Evolutionary conservation across 2,113 vertebrate genomes (phyloP).

Genomic region (Gulo gulo): DNA sequence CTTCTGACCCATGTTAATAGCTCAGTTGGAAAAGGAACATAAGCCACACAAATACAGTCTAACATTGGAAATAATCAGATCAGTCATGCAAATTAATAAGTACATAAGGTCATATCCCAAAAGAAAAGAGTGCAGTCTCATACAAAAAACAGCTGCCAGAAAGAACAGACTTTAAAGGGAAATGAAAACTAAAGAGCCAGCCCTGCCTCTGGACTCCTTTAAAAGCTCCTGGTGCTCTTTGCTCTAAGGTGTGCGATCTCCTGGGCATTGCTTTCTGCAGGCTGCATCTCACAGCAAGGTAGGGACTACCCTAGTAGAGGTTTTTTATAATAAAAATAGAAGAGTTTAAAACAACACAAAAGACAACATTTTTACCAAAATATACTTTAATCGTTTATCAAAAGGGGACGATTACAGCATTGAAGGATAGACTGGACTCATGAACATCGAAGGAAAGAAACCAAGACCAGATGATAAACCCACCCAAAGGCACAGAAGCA

Average conservation of each 20-base stretch:
- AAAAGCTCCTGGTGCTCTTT: background rate
- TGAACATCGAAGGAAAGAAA: background rate
- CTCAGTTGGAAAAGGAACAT: conserved; percentile 51
- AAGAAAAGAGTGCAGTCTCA: conserved; percentile 15
- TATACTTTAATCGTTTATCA: conserved; percentile 39
- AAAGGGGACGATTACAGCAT: background rate
- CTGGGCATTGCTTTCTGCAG: background rate
- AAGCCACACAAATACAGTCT: conserved; percentile 48
- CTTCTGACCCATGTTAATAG: conserved; percentile 36
- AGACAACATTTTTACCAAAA: background rate
- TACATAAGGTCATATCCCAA: conserved; percentile 44
- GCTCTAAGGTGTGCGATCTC: background rate
- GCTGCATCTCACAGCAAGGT: background rate
- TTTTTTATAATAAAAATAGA: background rate
- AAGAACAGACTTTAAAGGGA: conserved; percentile 35
- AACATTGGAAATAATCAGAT: conserved; percentile 60
- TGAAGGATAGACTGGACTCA: background rate
- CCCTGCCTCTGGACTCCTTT: background rate
- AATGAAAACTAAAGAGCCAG: conserved; percentile 24
- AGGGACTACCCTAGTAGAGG: background rate
- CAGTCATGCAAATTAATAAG: conserved; percentile 68
- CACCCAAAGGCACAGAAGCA: background rate
- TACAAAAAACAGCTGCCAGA: conserved; percentile 42
- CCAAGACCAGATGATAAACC: background rate
- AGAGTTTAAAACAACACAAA: background rate